phyloP scores from a whole-genome alignment of 1,140 invertebrate genomes.

The Atta texana region DNA sequence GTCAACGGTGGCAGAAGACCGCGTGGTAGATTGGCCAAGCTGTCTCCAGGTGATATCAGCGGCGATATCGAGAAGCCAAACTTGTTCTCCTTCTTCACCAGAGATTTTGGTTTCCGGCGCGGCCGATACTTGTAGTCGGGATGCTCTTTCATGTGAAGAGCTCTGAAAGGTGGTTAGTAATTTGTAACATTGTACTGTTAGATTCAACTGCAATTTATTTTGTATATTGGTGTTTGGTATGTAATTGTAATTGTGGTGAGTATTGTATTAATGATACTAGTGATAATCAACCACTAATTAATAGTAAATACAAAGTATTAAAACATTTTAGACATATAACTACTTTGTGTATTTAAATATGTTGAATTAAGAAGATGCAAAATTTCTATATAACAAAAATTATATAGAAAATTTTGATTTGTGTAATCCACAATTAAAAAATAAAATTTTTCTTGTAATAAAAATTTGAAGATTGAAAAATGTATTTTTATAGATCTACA shows the following conservation, averaged over 20 bases:
- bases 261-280: neutral
- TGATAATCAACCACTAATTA: neutral
- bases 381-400: neutral
- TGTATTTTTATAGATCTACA: neutral
- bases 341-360: neutral
- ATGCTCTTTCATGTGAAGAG: slow-evolving; percentile 98
- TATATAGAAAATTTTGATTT: neutral
- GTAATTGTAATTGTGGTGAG: neutral
- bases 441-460: neutral
- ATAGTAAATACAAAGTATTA: neutral
- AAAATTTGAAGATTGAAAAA: neutral
- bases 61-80: slow-evolving; percentile 90
- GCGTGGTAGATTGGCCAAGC: slow-evolving; percentile 86
- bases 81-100: slow-evolving; percentile 91
- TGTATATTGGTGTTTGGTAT: neutral
- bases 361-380: neutral
- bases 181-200: neutral
- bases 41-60: slow-evolving; percentile 86
- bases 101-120: slow-evolving; percentile 94
- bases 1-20: slow-evolving; percentile 88
- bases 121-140: slow-evolving; percentile 98
- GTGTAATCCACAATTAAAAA: neutral
- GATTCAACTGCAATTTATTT: neutral
- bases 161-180: slow-evolving; percentile 87
- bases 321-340: neutral